A percentile compares a stretch with the other conserved stretches of the same genome.
These are phyloP conservation scores for Pseudomugil gertrudae DNA, from an alignment of 2,797 vertebrate species.

Conservation along the genomic window DNA sequence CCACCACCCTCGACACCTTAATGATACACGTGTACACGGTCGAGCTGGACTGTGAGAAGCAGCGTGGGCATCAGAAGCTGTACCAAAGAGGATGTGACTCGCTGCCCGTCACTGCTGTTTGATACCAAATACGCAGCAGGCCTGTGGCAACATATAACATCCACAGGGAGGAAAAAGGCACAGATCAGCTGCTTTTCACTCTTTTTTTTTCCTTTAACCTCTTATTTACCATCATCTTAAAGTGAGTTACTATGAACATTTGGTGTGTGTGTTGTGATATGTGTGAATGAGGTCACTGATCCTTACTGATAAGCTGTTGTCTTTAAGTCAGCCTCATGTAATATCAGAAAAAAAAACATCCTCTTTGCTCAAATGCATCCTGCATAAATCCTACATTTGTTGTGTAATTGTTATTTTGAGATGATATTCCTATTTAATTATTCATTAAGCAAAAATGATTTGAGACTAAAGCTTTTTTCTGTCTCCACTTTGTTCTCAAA, in stretches of 20 bases:
- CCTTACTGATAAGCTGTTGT: not conserved
- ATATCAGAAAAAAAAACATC: constrained; percentile 21
- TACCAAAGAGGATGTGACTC: constrained; percentile 37
- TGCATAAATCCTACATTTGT: constrained; percentile 27
- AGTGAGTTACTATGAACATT: constrained; percentile 7
- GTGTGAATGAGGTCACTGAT: constrained; percentile 2
- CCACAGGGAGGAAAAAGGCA: constrained; percentile 28
- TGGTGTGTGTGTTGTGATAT: constrained; percentile 8
- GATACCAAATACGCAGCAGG: constrained; percentile 48
- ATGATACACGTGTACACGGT: constrained; percentile 1
- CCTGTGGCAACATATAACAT: constrained; percentile 33
- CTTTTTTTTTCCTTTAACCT: too few species aligned
- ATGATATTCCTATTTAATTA: constrained; percentile 72
- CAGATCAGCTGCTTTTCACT: constrained; percentile 28
- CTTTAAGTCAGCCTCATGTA: not conserved
- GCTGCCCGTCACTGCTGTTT: constrained; percentile 45
- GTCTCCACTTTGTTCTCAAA: constrained; percentile 48
- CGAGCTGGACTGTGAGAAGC: constrained; percentile 49
- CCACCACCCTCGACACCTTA: not conserved
- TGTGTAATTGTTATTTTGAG: constrained; percentile 61
- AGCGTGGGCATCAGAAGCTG: constrained; percentile 32
- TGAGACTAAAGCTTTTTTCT: constrained; percentile 63
- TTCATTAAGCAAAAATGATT: constrained; percentile 59
- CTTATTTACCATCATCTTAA: not conserved
- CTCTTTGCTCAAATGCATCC: constrained; percentile 20